Evolutionary conservation across 2,113 vertebrate species (phyloP).

Genomic region (Mugil cephalus): DNA sequence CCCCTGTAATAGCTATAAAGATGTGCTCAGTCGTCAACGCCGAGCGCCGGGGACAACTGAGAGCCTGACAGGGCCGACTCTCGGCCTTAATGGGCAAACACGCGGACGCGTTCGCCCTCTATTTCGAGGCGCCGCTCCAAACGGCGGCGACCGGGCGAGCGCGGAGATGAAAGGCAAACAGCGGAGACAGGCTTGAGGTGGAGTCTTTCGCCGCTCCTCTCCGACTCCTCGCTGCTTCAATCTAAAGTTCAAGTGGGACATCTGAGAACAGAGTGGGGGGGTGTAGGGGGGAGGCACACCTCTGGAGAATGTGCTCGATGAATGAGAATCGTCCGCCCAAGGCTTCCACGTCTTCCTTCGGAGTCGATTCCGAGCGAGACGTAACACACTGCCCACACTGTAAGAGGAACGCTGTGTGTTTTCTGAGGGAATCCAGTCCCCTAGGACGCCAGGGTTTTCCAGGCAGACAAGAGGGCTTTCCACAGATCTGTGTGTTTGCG

Average conservation of each 20-base stretch:
- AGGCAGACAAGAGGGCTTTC: conserved; percentile 73
- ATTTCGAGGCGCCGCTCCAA: conserved; percentile 16
- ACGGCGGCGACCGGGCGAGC: conserved; percentile 28
- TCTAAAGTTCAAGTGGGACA: conserved; percentile 53
- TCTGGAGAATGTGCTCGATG: conserved; percentile 23
- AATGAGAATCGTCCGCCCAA: conserved; percentile 25
- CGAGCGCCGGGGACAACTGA: conserved; percentile 27
- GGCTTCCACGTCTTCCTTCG: conserved; percentile 30
- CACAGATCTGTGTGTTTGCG: conserved; percentile 50
- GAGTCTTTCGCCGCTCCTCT: conserved; percentile 39
- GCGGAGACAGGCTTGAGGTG: conserved; percentile 42
- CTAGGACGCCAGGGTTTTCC: conserved; percentile 73
- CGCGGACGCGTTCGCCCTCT: conserved; percentile 14
- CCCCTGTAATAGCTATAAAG: conserved; percentile 55
- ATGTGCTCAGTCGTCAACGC: conserved; percentile 40
- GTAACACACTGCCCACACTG: conserved; percentile 72
- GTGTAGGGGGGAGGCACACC: not conserved
- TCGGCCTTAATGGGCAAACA: conserved; percentile 55
- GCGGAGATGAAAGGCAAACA: conserved; percentile 53
- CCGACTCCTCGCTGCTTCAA: conserved; percentile 37
- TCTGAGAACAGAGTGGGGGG: conserved; percentile 4
- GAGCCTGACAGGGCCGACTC: conserved; percentile 51
- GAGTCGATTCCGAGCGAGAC: conserved; percentile 42
- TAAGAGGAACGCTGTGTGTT: conserved; percentile 75
- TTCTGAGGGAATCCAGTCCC: conserved; percentile 76